Evolutionary conservation across 2,888 invertebrate species (phyloP), one percentile per base, ranked within the genome.

Genomic region (Agapostemon virescens): DNA sequence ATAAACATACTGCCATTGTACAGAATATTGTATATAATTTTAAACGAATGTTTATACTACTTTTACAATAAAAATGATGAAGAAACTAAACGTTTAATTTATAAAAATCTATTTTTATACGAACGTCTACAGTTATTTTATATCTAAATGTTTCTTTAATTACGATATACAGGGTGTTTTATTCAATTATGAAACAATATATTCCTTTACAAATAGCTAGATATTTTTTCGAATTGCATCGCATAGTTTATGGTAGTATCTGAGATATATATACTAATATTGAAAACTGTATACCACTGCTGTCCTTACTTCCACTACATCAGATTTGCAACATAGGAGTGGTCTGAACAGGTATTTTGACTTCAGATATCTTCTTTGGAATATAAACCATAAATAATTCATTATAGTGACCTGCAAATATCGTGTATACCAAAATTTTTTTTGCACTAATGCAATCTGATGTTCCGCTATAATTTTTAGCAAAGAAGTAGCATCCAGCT

Each of bases 1-100:
- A 63, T 69, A 42, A 40, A 40, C 71, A 40, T 55, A 61, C 36
- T 66, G 30, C 20, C 20, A 4, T 61, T 58, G 75, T 11, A 58
- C n/a, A 64, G 70, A 70, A n/a, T 58, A 67, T 55, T 23, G 20
- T 30, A 40, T 36, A 30, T 38, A 17, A 5, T 73, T 30, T 52
- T 38, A 36, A 36, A 69, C 13, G 1, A 26, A 52, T 68, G 23
- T 5, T 74, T n/a, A 36, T 26, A 17, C 26, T 58, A 58, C 30
- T 20, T 58, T 58, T 30, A 58, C 4, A 58, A 26, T 58, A 58
- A 30, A 30, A 33, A 58, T 58, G 17, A n/a, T n/a, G n/a, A 3
- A 20, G 45, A 26, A 55, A 55, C 23, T 26, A 15, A 26, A 55
- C 15, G 26, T 26, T 26, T 26, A 26, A 17, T 55, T 26, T 15